A percentile compares a stretch with the other conserved stretches of the same genome.
Evolutionary conservation across 2,888 invertebrate genomes (phyloP).

Genomic region (Thalpophila matura): DNA sequence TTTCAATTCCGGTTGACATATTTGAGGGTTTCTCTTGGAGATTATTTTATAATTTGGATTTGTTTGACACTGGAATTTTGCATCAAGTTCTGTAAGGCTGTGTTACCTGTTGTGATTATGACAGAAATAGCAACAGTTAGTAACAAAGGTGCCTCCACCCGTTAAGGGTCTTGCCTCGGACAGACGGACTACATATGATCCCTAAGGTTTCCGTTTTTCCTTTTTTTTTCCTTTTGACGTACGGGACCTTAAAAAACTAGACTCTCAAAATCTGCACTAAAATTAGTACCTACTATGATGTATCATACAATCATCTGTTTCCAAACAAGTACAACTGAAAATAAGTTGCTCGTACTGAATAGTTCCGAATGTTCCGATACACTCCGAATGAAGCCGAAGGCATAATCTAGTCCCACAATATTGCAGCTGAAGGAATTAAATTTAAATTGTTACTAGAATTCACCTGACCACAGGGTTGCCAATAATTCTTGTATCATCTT

Average conservation of each 20-base stretch:
- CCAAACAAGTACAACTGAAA: conserved; percentile 32
- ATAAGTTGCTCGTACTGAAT: conserved; percentile 33
- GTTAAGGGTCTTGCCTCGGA: no score
- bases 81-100: no score
- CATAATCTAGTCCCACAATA: conserved; percentile 54
- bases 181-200: no score
- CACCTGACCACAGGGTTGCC: conserved; percentile 59
- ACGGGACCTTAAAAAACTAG: no score
- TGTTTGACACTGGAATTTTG: background rate
- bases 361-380: conserved; percentile 19
- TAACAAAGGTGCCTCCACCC: no score
- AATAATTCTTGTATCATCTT: background rate
- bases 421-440: conserved; percentile 59
- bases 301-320: conserved; percentile 10
- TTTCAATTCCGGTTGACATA: conserved; percentile 1
- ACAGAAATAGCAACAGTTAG: background rate
- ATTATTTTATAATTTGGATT: conserved; percentile 23
- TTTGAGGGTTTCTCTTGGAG: background rate
- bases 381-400: conserved; percentile 45
- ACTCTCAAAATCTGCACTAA: background rate
- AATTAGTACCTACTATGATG: background rate
- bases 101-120: no score
- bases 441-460: conserved; percentile 55
- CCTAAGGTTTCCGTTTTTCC: no score
- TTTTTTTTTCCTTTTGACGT: no score